Evolutionary conservation across 2,797 vertebrate genomes (phyloP).

Genomic region (Cirrhinus molitorella): DNA sequence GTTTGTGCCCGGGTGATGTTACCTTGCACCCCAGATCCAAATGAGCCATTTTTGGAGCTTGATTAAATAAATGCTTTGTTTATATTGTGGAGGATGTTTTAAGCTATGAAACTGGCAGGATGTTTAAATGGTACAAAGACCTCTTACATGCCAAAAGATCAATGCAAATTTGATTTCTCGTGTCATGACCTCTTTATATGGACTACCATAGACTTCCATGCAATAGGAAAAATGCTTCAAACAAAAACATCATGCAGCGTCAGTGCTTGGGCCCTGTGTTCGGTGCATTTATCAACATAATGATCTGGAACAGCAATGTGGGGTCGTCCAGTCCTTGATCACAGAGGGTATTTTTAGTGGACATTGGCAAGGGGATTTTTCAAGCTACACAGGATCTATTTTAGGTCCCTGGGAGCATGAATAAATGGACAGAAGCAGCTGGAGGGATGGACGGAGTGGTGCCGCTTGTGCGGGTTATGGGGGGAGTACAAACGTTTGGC

Average conservation of each 20-base stretch:
- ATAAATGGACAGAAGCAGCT: constrained; percentile 81
- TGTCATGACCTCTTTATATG: neutral
- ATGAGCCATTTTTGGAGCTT: too few species aligned
- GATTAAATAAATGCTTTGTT: too few species aligned
- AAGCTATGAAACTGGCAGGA: too few species aligned
- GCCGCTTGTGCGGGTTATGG: constrained; percentile 25
- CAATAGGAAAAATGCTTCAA: neutral
- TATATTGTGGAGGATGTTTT: too few species aligned
- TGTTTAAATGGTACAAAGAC: too few species aligned
- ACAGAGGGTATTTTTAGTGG: constrained; percentile 54
- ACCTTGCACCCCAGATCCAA: too few species aligned
- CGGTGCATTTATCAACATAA: neutral
- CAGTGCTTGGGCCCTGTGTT: neutral
- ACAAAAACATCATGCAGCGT: neutral
- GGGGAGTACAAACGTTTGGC: constrained; percentile 66
- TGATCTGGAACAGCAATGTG: neutral
- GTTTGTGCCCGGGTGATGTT: too few species aligned
- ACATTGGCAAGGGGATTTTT: constrained; percentile 72
- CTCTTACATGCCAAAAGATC: too few species aligned
- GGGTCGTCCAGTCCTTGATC: constrained; percentile 5
- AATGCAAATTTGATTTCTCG: too few species aligned
- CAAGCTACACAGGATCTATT: constrained; percentile 76
- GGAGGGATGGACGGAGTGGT: constrained; percentile 49
- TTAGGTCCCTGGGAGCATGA: constrained; percentile 68
- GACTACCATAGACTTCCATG: neutral